phyloP scores from a whole-genome alignment of 2,797 vertebrate genomes.

The Cossypha niveicapilla region DNA sequence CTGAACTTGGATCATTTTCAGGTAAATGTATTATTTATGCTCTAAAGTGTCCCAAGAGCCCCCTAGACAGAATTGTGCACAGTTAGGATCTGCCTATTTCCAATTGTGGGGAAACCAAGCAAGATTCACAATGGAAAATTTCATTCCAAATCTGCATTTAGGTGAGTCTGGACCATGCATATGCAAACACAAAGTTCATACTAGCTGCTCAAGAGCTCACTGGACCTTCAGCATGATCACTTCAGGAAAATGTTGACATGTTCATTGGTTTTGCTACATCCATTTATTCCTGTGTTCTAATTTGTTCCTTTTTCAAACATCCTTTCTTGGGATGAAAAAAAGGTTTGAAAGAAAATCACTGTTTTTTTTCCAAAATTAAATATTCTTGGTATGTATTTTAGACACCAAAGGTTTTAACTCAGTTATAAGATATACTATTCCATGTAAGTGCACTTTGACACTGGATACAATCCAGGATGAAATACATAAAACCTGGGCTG shows the following conservation, averaged over 20 bases:
- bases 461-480: background rate
- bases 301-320: background rate
- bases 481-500: background rate
- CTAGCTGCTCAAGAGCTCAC: background rate
- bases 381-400: background rate
- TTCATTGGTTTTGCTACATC: background rate
- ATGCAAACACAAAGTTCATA: background rate
- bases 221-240: background rate
- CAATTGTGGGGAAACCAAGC: constrained; percentile 17
- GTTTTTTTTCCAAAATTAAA: background rate
- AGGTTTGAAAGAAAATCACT: background rate
- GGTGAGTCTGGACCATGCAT: background rate
- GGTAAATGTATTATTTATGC: background rate
- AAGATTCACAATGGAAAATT: constrained; percentile 41
- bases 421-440: background rate
- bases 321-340: background rate
- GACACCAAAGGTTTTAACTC: background rate
- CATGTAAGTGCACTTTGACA: background rate
- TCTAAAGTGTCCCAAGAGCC: background rate
- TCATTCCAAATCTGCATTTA: constrained; percentile 1
- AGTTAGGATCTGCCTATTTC: constrained; percentile 26
- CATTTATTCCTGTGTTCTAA: background rate
- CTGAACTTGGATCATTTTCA: constrained; percentile 50
- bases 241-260: background rate
- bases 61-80: constrained; percentile 8